Base-by-base conservation (phyloP, 2,113 vertebrate species). In the Neolamprologus devosi region DNA sequence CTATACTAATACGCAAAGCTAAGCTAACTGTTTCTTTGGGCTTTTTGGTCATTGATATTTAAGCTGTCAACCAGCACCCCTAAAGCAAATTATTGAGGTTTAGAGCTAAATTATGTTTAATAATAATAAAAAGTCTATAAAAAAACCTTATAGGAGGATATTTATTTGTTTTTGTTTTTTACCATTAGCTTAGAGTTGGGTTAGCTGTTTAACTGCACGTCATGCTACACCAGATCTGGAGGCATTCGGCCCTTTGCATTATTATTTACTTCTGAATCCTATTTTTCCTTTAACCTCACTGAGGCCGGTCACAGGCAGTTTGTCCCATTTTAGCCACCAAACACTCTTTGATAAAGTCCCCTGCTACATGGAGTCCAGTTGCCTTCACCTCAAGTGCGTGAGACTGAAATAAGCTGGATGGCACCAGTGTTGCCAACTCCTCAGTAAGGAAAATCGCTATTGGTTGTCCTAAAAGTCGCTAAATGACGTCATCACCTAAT, bases 61-160 rank as follows among this genome's bases (percentile, higher is more conserved):
- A 78, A 0, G 9, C 23, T 30, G 70, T 11, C 13, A 45, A 26
- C 37, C 9, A 78, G 45, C 26, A 78, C 9, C 70, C 26, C 23
- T 13, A 30, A 45, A 19, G 16, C 0, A 28, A 49, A 28, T 75
- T 5, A 16, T 33, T 51, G 2, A 33, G 45, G 45, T 28, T 78
- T 78, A 78, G 17, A 33, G 45, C 10, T 78, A 30, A 28, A 0
- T 0, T 47, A 7, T 45, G 6, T 17, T 45, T 45, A 73, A 26
- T 73, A 45, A 73, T 28, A 26, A 17, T 45, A 8, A 0, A 37
- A 21, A 37, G 33, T 37, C 19, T 73, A 26, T 28, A 28, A 75
- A 17, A 70, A 73, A 11, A 1, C 3, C 3, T 47, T 28, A 17
- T 4, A 3, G 5, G 14, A 28, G 3, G 0, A 47, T 5, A 73